These are phyloP conservation scores for Enteromius argenteus DNA, from an alignment of 2,797 vertebrate species.

Conservation along the genomic window DNA sequence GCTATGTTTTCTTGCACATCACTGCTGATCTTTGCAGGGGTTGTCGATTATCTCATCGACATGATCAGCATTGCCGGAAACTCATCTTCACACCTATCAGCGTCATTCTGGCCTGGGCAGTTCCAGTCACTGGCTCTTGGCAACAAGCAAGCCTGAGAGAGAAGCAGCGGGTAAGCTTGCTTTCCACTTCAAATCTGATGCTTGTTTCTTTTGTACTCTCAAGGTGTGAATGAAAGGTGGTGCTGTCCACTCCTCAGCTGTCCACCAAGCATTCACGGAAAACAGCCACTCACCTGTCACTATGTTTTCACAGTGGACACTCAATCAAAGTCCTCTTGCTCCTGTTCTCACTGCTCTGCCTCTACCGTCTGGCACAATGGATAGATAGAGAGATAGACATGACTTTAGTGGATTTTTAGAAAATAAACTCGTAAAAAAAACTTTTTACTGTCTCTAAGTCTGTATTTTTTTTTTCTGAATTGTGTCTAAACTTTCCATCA, in stretches of 20 bases:
- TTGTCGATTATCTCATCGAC: not conserved
- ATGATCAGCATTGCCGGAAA: not conserved
- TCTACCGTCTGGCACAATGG: not conserved
- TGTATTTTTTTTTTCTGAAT: not conserved
- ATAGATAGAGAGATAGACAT: not conserved
- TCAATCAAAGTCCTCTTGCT: not conserved
- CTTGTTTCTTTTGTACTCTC: constrained; percentile 23
- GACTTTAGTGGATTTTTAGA: not conserved
- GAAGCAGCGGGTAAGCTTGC: not conserved
- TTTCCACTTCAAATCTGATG: constrained; percentile 17
- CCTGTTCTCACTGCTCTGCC: not conserved
- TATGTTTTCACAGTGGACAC: constrained; percentile 2
- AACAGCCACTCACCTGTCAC: constrained; percentile 12
- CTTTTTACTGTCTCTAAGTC: not conserved
- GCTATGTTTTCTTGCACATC: not conserved
- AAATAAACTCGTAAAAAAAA: not conserved
- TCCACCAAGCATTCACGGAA: constrained; percentile 1
- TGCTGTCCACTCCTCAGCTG: constrained; percentile 24
- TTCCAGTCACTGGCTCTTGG: not conserved
- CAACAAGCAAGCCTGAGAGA: not conserved
- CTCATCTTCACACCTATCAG: not conserved
- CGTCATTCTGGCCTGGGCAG: not conserved
- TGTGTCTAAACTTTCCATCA: not conserved
- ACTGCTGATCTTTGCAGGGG: not conserved
- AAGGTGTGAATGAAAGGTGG: constrained; percentile 3